Evolutionary conservation across 1,140 invertebrate species (phyloP).

Genomic region (Tetragnatha versicolor): DNA sequence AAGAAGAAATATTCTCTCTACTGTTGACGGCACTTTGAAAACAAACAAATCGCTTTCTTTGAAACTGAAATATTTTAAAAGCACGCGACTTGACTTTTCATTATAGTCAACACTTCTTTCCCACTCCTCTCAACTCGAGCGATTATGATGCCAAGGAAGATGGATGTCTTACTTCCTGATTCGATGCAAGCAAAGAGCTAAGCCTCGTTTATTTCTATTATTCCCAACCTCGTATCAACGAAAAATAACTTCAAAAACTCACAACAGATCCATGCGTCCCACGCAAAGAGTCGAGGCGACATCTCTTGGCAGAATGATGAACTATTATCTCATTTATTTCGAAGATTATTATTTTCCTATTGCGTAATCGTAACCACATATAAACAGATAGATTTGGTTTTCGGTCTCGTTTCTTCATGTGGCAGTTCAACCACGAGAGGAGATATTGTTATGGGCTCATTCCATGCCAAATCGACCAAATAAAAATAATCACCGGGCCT

Average conservation of each 20-base stretch:
- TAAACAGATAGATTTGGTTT: too few relatives aligned
- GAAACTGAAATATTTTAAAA: not conserved
- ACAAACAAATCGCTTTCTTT: too few relatives aligned
- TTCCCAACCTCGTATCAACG: not conserved
- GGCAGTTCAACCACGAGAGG: too few relatives aligned
- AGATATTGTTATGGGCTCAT: too few relatives aligned
- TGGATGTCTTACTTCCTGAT: not conserved
- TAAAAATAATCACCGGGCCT: too few relatives aligned
- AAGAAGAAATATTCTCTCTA: too few relatives aligned
- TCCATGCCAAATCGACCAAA: too few relatives aligned
- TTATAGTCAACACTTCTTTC: too few relatives aligned
- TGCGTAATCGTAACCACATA: not conserved
- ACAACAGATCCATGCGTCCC: not conserved
- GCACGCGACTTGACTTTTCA: not conserved
- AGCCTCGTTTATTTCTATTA: slow-evolving; percentile 32
- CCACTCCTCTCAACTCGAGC: not conserved
- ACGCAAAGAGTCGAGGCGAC: slow-evolving; percentile 32
- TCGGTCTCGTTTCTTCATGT: too few relatives aligned
- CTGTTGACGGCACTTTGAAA: too few relatives aligned
- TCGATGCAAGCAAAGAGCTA: not conserved
- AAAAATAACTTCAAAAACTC: slow-evolving; percentile 25
- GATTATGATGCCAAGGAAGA: not conserved
- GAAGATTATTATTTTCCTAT: not conserved
- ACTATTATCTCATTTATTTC: slow-evolving; percentile 48
- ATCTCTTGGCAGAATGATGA: slow-evolving; percentile 39